These are phyloP conservation scores for Neoascia interrupta DNA, from an alignment of 2,888 invertebrate genomes.

Conservation along the genomic window DNA sequence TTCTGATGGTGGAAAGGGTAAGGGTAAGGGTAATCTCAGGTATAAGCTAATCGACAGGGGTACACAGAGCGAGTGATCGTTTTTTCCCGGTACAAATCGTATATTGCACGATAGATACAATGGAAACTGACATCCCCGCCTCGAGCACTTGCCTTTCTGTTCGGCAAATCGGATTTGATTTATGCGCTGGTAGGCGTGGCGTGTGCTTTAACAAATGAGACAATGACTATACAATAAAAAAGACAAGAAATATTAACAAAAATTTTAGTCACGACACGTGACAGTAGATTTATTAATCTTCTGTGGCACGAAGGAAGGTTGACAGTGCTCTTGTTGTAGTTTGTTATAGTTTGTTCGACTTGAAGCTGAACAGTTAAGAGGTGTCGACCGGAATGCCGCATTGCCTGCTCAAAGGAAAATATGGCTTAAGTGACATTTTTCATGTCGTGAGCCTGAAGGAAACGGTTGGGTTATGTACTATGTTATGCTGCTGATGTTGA, in stretches of 20 bases:
- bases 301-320: slow-evolving; percentile 61
- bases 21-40: slow-evolving; percentile 43
- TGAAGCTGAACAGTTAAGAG: too few relatives aligned
- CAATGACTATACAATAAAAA: slow-evolving; percentile 10
- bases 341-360: too few relatives aligned
- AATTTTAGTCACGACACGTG: slow-evolving; percentile 36
- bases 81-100: slow-evolving; percentile 53
- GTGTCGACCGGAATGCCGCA: too few relatives aligned
- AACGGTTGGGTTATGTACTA: too few relatives aligned
- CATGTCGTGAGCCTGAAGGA: not conserved
- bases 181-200: slow-evolving; percentile 62
- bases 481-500: too few relatives aligned
- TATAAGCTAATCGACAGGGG: slow-evolving; percentile 45
- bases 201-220: slow-evolving; percentile 56
- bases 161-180: slow-evolving; percentile 66
- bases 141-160: slow-evolving; percentile 48
- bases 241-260: slow-evolving; percentile 22
- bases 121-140: slow-evolving; percentile 28
- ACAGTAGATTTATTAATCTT: slow-evolving; percentile 45
- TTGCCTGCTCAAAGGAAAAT: slow-evolving; percentile 16
- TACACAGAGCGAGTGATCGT: slow-evolving; percentile 28
- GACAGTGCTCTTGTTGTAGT: too few relatives aligned
- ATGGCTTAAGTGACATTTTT: slow-evolving; percentile 43
- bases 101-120: slow-evolving; percentile 21
- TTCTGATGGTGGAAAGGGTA: not conserved